Evolutionary conservation across 2,888 invertebrate species (phyloP), one percentile per base, ranked within the genome.

Genomic region (Busseola fusca): DNA sequence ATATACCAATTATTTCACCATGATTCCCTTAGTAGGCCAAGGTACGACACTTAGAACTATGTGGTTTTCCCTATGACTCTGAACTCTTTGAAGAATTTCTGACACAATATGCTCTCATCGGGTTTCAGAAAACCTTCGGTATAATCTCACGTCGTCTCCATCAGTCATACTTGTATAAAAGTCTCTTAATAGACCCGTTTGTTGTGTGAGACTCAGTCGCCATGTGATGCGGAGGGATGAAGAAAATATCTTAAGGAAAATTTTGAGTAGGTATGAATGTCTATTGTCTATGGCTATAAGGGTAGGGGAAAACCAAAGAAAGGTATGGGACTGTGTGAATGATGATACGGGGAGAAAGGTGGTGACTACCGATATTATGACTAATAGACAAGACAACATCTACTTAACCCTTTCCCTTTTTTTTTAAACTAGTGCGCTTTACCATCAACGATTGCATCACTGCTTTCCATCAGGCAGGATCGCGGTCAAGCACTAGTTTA

Each of bases 21-120:
- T 54, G 6, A 58, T 34, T 58, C n/a, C 37, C 37, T 37, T 12
- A 59, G 18, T 59, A 37, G 67, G 73, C 6, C 73, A 73, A 59
- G 73, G 52, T 30, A 14, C 2, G n/a, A 34, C 12, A 42, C 18
- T 52, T 12, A 9, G 45, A n/a, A 66, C 6, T 72, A 7, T 52
- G n/a, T 37, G 42, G 37, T 59, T 59, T 73, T 66, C 21, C 58
- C 27, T 27, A 12, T 48, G 56, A 63, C 25, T 16, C 18, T 4
- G 21, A 37, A 59, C 9, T 21, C 42, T 57, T 57, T 21, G 10
- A 40, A 37, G 59, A 40, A 45, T n/a, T 45, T 48, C 21, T 48
- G 45, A n/a, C 9, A 30, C 27, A 45, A 5, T 21, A 16, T 16
- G 48, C 21, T 30, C 30, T 30, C 30, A 4, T 18, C 6, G 57